A percentile compares a stretch with the other conserved stretches of the same genome.
Evolutionary conservation across 2,113 vertebrate genomes (phyloP).

Genomic region (Colistium nudipinnis): DNA sequence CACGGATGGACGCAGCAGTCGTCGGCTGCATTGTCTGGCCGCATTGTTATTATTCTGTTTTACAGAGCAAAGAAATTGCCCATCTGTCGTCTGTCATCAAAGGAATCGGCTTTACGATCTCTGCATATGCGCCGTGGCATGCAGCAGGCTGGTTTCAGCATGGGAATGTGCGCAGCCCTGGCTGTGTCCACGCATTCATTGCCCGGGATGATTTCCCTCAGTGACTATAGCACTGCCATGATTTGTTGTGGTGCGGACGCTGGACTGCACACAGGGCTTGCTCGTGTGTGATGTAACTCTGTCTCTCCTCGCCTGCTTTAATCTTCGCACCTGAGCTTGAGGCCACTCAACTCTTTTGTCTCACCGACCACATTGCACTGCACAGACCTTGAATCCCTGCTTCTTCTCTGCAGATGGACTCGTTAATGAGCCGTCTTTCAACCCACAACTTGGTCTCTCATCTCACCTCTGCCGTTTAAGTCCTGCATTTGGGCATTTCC

Average conservation of each 20-base stretch:
- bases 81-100: neutral
- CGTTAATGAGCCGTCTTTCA: neutral
- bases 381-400: conserved; percentile 28
- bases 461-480: neutral
- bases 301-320: conserved; percentile 17
- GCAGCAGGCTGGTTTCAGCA: neutral
- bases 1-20: conserved; percentile 6
- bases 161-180: conserved; percentile 25
- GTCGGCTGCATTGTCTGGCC: too few species aligned
- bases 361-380: conserved; percentile 37
- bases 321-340: conserved; percentile 50
- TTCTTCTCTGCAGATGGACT: conserved; percentile 31
- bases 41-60: too few species aligned
- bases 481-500: conserved; percentile 5
- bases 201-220: neutral
- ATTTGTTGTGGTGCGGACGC: conserved; percentile 16
- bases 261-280: conserved; percentile 34
- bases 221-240: conserved; percentile 28
- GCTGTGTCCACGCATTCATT: neutral
- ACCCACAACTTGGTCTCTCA: neutral
- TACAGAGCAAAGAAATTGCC: too few species aligned
- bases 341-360: conserved; percentile 50
- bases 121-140: neutral
- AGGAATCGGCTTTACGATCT: too few species aligned
- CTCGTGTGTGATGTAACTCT: conserved; percentile 60